Evolutionary conservation across 2,888 invertebrate species (phyloP), one percentile per base, ranked within the genome.

Genomic region (Plebejus anna): DNA sequence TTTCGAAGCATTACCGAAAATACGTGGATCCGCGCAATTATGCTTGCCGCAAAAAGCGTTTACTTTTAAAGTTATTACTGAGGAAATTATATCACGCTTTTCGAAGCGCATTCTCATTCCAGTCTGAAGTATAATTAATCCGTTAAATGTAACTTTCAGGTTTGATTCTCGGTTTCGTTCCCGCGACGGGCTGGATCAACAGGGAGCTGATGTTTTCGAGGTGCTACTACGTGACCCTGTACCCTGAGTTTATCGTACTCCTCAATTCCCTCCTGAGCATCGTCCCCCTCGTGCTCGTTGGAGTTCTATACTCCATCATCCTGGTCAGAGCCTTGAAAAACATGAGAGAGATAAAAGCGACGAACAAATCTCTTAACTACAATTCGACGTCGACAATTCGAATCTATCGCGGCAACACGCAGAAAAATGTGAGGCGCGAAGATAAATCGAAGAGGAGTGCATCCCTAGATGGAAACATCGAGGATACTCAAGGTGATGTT

Each of bases 191-290:
- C 78, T 95, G 95, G 94, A 87, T 91, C 38, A 91, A 90, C 80
- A 82, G 82, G 75, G 90, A 92, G 79, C 82, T 87, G 16, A 80
- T 80, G 42, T 76, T 79, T 70, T 82, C 84, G 57, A 83, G 85
- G 75, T 96, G 96, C 83, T 94, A 94, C 91, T 96, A 95, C 83
- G 94, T 95, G 32, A 82, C 93, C 2, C 82, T 95, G 0, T 95
- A 94, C 76, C 95, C 96, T 13, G 94, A 92, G 51, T 83, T 88
- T 57, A 83, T 96, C 61, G 89, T 96, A 77, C 81, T 95, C 42
- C 82, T 95, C 42, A 95, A 95, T 75, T 94, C 95, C 1, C 80
- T 94, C 9, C 81, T 95, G 9, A 96, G 95, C 77, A 84, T 94
- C 0, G 83, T 95, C 75, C 95, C 96, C 3, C 87, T 94, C 1